These are phyloP conservation scores for Drosophila formosana DNA, from an alignment of 2,888 invertebrate species.

Conservation along the genomic window DNA sequence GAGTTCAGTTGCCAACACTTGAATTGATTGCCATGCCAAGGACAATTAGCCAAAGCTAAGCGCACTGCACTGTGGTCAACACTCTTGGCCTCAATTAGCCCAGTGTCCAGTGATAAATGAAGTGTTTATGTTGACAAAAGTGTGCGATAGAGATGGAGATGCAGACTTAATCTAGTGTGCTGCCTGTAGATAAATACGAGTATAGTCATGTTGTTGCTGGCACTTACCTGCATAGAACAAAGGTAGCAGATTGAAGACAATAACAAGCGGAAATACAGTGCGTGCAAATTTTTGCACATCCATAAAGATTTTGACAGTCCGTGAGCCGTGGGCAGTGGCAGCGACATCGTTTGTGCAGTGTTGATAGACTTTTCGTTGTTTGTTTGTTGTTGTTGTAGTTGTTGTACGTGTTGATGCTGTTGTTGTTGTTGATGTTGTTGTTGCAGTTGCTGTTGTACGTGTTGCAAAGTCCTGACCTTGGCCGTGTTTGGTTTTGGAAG, in stretches of 20 bases:
- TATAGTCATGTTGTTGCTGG: neutral
- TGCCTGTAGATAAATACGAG: constrained; percentile 27
- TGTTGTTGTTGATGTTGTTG: constrained; percentile 37
- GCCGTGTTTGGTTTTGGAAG: constrained; percentile 76
- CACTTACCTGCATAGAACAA: constrained; percentile 85
- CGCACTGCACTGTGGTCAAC: neutral
- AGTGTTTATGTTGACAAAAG: constrained; percentile 22
- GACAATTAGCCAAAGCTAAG: constrained; percentile 22
- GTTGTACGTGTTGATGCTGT: constrained; percentile 40
- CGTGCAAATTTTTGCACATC: constrained; percentile 83
- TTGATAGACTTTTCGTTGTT: constrained; percentile 69
- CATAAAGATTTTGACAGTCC: constrained; percentile 69
- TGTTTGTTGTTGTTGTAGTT: constrained; percentile 45
- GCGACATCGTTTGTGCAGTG: constrained; percentile 50
- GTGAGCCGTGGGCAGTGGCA: constrained; percentile 47
- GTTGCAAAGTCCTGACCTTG: constrained; percentile 51
- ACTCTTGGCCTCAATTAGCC: constrained; percentile 33
- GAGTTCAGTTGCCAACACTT: constrained; percentile 15
- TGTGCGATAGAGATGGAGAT: neutral
- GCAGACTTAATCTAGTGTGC: constrained; percentile 33
- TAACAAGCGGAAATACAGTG: constrained; percentile 83
- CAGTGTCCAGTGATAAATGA: neutral
- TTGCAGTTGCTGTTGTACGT: constrained; percentile 26
- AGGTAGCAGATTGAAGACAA: constrained; percentile 85
- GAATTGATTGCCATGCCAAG: constrained; percentile 41